Evolutionary conservation across 1,140 invertebrate species (phyloP).

Genomic region (Olivierus martensii): DNA sequence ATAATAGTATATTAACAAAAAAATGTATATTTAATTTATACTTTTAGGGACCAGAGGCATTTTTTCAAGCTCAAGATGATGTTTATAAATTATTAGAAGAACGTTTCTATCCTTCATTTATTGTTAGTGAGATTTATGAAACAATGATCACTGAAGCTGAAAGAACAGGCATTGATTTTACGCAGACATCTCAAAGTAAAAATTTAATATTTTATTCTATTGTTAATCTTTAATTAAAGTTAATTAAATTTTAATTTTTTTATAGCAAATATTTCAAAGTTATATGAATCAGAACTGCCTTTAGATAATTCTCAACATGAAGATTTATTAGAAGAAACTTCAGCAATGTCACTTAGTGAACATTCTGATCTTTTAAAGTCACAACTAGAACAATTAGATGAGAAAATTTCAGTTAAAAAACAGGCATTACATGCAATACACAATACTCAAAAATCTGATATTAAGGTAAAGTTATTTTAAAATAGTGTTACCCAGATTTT

Average conservation of each 20-base stretch:
- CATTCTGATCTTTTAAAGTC: slow-evolving; percentile 68
- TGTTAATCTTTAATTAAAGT: no score
- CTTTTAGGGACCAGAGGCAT: slow-evolving; percentile 59
- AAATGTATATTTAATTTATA: not conserved
- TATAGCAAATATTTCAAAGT: no score
- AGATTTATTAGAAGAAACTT: slow-evolving; percentile 7
- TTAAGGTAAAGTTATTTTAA: slow-evolving; percentile 22
- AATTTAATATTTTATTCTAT: no score
- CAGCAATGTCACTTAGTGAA: slow-evolving; percentile 38
- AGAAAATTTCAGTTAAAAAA: slow-evolving; percentile 28
- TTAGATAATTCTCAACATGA: not conserved
- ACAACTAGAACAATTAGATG: slow-evolving; percentile 57
- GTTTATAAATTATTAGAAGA: slow-evolving; percentile 64
- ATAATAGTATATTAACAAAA: no score
- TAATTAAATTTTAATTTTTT: no score
- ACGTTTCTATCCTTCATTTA: slow-evolving; percentile 75
- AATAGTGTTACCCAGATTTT: not conserved
- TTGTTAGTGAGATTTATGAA: slow-evolving; percentile 70
- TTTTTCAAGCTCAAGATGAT: slow-evolving; percentile 68
- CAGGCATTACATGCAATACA: slow-evolving; percentile 17
- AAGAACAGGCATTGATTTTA: slow-evolving; percentile 49
- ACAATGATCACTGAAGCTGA: slow-evolving; percentile 38
- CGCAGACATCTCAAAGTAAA: slow-evolving; percentile 34
- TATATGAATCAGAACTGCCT: no score
- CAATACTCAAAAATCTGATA: slow-evolving; percentile 23